These are phyloP conservation scores for Noctua pronuba DNA, from an alignment of 2,888 invertebrate genomes.

Conservation along the genomic window DNA sequence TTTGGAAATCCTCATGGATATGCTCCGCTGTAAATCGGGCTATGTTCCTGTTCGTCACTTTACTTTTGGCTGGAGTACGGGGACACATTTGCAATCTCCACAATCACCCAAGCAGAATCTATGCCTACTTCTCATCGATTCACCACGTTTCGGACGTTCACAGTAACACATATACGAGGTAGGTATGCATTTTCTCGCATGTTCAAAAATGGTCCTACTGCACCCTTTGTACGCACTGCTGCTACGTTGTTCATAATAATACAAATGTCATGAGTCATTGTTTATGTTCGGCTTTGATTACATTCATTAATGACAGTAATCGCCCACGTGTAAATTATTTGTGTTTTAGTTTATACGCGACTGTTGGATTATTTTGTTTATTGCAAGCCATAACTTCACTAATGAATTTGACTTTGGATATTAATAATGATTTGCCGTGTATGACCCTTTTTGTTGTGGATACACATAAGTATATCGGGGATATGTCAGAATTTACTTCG, in stretches of 20 bases:
- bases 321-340: conserved; percentile 9
- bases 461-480: neutral
- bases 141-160: neutral
- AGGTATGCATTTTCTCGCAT: neutral
- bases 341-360: neutral
- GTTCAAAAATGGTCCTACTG: conserved; percentile 8
- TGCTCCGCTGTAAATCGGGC: neutral
- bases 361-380: conserved; percentile 1
- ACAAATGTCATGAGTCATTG: conserved; percentile 25
- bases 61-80: neutral
- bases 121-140: neutral
- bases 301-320: neutral
- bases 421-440: neutral
- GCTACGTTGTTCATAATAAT: conserved; percentile 1
- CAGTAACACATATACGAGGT: neutral
- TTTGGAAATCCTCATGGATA: neutral
- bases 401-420: neutral
- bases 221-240: neutral
- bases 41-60: neutral
- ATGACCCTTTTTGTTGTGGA: neutral
- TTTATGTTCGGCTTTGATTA: conserved; percentile 24
- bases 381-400: neutral
- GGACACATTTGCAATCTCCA: neutral
- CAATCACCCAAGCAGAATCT: neutral
- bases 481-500: too few species aligned